These are phyloP conservation scores for Capromys pilorides DNA, from an alignment of 2,797 vertebrate genomes.

Conservation along the genomic window DNA sequence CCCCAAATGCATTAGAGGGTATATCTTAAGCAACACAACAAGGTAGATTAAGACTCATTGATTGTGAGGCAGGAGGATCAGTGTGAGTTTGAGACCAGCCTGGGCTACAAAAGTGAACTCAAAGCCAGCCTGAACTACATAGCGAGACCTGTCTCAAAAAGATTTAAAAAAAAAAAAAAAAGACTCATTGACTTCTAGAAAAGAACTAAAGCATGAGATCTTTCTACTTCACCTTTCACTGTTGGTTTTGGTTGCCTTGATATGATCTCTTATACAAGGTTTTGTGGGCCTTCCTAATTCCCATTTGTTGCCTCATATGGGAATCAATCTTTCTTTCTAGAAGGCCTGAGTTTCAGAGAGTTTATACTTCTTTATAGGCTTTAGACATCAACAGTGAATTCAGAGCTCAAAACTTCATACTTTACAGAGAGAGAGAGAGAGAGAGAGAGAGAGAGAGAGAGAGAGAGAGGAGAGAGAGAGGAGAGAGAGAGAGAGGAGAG, in stretches of 20 bases:
- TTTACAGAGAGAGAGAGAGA: not conserved
- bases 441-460: not conserved
- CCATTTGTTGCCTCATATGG: not conserved
- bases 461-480: not conserved
- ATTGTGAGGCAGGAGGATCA: not conserved
- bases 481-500: not conserved
- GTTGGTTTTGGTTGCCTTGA: not conserved
- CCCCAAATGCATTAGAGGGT: not conserved
- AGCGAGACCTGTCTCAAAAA: too few species aligned
- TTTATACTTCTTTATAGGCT: conserved; percentile 18
- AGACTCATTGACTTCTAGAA: not conserved
- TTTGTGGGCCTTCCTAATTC: not conserved
- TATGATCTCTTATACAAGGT: not conserved
- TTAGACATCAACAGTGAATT: conserved; percentile 10
- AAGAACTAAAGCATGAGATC: not conserved
- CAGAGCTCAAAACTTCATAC: not conserved
- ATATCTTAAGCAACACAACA: not conserved
- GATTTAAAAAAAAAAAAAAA: too few species aligned
- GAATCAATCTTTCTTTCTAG: not conserved
- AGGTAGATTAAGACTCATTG: not conserved
- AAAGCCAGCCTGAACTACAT: too few species aligned
- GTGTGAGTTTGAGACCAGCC: too few species aligned
- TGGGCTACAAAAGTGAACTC: too few species aligned
- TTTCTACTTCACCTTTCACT: not conserved
- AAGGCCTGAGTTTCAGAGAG: not conserved